phyloP scores from a whole-genome alignment of 2,113 vertebrate genomes.

The Neolamprologus variostigma region DNA sequence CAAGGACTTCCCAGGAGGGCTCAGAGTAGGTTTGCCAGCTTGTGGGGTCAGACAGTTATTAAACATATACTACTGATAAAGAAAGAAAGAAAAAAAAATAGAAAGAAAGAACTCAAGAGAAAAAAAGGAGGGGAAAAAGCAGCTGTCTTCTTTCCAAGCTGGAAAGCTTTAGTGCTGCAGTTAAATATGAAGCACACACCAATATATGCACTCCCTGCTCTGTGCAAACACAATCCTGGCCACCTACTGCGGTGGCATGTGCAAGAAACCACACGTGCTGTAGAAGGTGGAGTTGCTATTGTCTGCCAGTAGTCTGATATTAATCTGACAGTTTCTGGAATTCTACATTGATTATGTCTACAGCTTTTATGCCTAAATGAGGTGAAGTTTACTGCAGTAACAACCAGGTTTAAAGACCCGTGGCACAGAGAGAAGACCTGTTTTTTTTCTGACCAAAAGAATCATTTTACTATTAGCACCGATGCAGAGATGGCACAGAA shows the following conservation, averaged over 20 bases:
- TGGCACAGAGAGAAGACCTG: not conserved
- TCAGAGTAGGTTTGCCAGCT: not conserved
- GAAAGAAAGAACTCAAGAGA: not conserved
- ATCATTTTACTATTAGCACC: not conserved
- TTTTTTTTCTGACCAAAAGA: not conserved
- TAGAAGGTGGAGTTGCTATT: not conserved
- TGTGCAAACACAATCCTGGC: not conserved
- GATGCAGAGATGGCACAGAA: not conserved
- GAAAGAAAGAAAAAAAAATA: not conserved
- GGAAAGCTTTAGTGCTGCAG: not conserved
- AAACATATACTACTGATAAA: not conserved
- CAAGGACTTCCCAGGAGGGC: not conserved
- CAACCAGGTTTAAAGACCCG: not conserved
- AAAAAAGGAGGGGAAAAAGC: not conserved
- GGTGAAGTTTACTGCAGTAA: not conserved
- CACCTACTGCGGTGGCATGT: not conserved
- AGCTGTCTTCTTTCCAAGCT: not conserved
- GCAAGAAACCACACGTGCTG: not conserved
- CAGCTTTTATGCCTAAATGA: not conserved
- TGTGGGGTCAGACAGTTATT: not conserved
- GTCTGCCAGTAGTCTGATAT: not conserved
- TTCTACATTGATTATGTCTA: not conserved
- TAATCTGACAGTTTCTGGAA: not conserved
- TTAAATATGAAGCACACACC: constrained; percentile 2
- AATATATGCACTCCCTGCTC: not conserved